phyloP scores from a whole-genome alignment of 1,140 invertebrate species.

The Pristionchus pacificus region DNA sequence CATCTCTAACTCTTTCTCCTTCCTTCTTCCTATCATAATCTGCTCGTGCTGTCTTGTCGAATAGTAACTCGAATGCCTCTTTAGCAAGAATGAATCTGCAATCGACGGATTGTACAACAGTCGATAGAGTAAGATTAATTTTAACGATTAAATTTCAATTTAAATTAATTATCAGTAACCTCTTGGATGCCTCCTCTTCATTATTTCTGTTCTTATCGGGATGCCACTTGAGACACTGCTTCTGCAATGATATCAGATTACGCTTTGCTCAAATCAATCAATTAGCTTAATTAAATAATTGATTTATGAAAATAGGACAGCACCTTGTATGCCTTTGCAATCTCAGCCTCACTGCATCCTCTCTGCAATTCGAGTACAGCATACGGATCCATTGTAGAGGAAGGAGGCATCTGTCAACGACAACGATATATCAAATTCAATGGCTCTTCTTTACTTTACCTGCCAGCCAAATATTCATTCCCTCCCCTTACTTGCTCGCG shows the following conservation, averaged over 20 bases:
- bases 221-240: conserved; percentile 34
- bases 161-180: conserved; percentile 3
- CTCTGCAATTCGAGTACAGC: conserved; percentile 19
- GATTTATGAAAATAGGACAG: too few species aligned
- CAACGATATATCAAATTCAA: too few species aligned
- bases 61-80: conserved; percentile 29
- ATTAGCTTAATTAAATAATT: too few species aligned
- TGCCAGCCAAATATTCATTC: too few species aligned
- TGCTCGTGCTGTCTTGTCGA: conserved; percentile 18
- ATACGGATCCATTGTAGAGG: conserved; percentile 21
- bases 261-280: neutral
- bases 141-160: neutral
- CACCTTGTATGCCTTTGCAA: conserved; percentile 24
- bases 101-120: neutral
- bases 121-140: neutral
- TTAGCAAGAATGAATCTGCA: conserved; percentile 20
- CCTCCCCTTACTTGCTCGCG: too few species aligned
- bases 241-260: neutral
- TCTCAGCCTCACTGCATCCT: conserved; percentile 25
- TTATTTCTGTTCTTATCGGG: conserved; percentile 30
- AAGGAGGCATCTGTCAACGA: neutral
- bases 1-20: conserved; percentile 18
- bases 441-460: too few species aligned
- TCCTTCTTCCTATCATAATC: conserved; percentile 23
- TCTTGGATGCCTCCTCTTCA: conserved; percentile 15